A percentile compares a stretch with the other conserved stretches of the same genome.
phyloP scores from a whole-genome alignment of 2,888 invertebrate genomes.

The Standfussiana lucernea region DNA sequence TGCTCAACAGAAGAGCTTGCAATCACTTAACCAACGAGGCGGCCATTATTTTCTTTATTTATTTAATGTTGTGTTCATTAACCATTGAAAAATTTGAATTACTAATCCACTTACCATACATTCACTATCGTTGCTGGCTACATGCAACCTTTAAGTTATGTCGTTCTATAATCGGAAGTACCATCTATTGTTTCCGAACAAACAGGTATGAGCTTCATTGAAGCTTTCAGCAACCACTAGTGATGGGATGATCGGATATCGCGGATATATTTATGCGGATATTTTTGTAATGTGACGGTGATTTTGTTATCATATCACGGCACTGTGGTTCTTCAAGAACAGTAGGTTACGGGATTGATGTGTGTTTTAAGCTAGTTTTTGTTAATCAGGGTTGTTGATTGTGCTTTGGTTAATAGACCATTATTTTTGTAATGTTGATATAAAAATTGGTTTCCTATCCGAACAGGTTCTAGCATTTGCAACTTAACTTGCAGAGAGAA shows the following conservation, averaged over 20 bases:
- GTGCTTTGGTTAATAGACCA: neutral
- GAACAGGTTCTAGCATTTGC: neutral
- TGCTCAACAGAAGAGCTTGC: neutral
- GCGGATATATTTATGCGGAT: neutral
- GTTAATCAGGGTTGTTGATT: neutral
- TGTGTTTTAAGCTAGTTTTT: neutral
- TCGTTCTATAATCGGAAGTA: conserved; percentile 10
- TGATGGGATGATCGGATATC: conserved; percentile 25
- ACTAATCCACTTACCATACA: too few species aligned
- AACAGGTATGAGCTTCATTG: conserved; percentile 53
- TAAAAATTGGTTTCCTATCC: neutral
- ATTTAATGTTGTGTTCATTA: neutral
- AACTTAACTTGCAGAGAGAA: neutral
- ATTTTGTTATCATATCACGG: neutral
- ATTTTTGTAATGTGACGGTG: neutral
- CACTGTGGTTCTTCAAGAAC: neutral
- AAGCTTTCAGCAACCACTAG: conserved; percentile 49
- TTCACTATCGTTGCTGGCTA: neutral
- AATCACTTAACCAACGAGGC: neutral
- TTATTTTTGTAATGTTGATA: neutral
- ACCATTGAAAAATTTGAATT: neutral
- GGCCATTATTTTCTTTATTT: neutral
- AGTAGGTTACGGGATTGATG: neutral
- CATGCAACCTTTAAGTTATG: conserved; percentile 8
- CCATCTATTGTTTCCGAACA: conserved; percentile 49